Conservation (phyloP, 2,797 vertebrate genomes). For the Clarias laeviceps region DNA sequence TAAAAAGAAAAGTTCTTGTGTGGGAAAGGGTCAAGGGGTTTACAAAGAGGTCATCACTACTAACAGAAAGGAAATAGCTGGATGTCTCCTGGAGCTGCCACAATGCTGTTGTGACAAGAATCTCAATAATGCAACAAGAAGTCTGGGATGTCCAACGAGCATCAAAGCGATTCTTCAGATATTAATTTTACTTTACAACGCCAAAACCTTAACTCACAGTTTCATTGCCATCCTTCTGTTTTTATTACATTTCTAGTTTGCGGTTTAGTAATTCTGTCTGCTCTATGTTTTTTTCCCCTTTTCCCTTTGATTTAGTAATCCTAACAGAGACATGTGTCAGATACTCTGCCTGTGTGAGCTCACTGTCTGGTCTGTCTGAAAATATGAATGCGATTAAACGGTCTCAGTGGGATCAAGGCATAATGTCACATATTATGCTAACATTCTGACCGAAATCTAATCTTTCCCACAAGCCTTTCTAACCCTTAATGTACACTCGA, state of each 20-base stretch:
- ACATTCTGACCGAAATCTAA: constrained; percentile 15
- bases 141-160: neutral
- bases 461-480: neutral
- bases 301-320: constrained; percentile 41
- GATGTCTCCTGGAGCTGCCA: constrained; percentile 19
- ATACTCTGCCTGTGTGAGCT: constrained; percentile 17
- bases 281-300: neutral
- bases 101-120: neutral
- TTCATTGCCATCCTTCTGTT: neutral
- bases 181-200: neutral
- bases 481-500: neutral
- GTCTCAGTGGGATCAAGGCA: constrained; percentile 16
- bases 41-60: constrained; percentile 16
- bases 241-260: neutral
- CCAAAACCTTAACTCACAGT: neutral
- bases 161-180: neutral
- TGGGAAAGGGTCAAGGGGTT: neutral
- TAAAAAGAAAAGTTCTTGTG: neutral
- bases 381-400: constrained; percentile 31
- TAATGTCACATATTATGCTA: constrained; percentile 15
- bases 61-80: constrained; percentile 60
- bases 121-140: neutral
- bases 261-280: neutral
- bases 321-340: constrained; percentile 50
- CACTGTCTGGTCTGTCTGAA: constrained; percentile 25